Evolutionary conservation across 2,113 vertebrate genomes (phyloP).

Genomic region (Sander vitreus): DNA sequence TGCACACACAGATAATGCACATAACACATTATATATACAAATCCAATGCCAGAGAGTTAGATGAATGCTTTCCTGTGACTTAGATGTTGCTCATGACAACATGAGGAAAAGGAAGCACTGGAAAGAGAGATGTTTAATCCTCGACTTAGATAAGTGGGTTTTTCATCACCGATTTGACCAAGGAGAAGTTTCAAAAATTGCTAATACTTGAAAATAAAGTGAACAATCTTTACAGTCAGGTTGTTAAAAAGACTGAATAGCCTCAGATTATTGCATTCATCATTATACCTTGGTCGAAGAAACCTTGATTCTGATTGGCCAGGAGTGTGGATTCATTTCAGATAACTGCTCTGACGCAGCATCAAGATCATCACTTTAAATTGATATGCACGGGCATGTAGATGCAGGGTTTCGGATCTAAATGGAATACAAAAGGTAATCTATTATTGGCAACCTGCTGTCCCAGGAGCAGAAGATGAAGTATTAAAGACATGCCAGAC

Average conservation of each 20-base stretch:
- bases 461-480: neutral
- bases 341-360: neutral
- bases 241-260: neutral
- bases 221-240: neutral
- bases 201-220: neutral
- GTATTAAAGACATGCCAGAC: neutral
- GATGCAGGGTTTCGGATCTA: slow-evolving; percentile 3
- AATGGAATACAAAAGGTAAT: neutral
- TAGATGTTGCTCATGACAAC: slow-evolving; percentile 29
- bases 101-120: slow-evolving; percentile 9
- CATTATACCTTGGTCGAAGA: neutral
- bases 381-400: neutral
- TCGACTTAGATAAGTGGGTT: neutral
- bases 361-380: slow-evolving; percentile 4
- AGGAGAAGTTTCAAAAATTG: neutral
- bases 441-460: neutral
- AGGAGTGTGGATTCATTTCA: slow-evolving; percentile 1
- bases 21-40: slow-evolving; percentile 31
- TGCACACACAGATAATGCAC: slow-evolving; percentile 39
- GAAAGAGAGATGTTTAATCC: neutral
- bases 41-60: slow-evolving; percentile 30
- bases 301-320: neutral
- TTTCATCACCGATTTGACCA: neutral
- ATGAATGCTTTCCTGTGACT: slow-evolving; percentile 37
- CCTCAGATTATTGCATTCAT: too few relatives aligned